Evolutionary conservation across 2,888 invertebrate genomes (phyloP).

Genomic region (Hanleya hanleyi): DNA sequence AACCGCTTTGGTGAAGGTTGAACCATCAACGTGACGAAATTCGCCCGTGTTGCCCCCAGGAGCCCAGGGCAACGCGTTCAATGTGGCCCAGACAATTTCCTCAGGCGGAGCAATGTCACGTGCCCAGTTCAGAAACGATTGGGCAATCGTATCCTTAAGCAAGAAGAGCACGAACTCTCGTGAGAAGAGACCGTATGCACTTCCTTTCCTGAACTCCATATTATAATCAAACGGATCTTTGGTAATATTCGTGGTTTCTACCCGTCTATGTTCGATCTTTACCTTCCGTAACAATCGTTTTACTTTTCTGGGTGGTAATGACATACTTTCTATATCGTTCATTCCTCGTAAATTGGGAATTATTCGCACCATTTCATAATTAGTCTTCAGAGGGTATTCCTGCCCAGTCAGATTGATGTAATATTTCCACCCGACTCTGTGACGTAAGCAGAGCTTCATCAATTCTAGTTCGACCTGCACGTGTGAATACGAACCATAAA

Average conservation of each 20-base stretch:
- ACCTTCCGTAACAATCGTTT: neutral
- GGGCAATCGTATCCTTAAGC: constrained; percentile 45
- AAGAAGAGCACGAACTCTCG: constrained; percentile 62
- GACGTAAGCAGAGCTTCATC: constrained; percentile 27
- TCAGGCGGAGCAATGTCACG: constrained; percentile 66
- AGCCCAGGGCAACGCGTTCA: constrained; percentile 55
- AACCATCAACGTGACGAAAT: constrained; percentile 41
- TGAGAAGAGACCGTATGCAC: constrained; percentile 63
- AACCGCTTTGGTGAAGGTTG: constrained; percentile 47
- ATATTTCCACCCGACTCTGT: neutral
- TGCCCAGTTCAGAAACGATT: constrained; percentile 60
- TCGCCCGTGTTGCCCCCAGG: constrained; percentile 54
- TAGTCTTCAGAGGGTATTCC: neutral
- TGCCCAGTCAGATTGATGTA: neutral
- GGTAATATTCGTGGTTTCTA: neutral
- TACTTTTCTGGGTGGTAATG: neutral
- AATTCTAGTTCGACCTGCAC: constrained; percentile 49
- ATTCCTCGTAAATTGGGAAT: neutral
- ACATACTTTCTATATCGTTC: neutral
- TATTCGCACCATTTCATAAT: neutral
- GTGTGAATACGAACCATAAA: constrained; percentile 43
- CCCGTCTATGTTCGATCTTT: neutral
- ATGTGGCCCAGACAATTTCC: constrained; percentile 67
- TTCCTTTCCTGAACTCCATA: constrained; percentile 56
- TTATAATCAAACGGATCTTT: constrained; percentile 27